Conservation (phyloP, 2,797 vertebrate species). For the Alfaro cultratus region DNA sequence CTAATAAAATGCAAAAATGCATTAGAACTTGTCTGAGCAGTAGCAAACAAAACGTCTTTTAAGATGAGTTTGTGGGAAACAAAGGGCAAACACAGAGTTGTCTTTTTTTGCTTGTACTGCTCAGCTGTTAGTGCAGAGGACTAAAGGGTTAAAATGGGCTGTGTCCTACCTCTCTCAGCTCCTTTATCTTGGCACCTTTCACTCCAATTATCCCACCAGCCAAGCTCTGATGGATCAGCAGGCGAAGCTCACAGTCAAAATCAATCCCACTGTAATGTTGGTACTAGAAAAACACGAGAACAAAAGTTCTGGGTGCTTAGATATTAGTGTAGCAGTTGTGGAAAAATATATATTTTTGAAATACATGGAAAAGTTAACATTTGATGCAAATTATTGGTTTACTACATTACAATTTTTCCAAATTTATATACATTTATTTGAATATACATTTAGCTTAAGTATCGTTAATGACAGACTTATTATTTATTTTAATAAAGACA, state of each 20-base stretch:
- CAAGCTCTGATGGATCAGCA: constrained; percentile 97
- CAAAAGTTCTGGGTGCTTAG: constrained; percentile 3
- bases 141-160: constrained; percentile 8
- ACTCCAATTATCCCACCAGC: constrained; percentile 98
- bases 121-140: constrained; percentile 7
- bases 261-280: constrained; percentile 98
- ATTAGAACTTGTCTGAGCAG: not conserved
- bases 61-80: not conserved
- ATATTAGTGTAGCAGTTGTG: not conserved
- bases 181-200: constrained; percentile 99
- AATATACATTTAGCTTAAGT: not conserved
- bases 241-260: constrained; percentile 95
- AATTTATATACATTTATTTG: not conserved
- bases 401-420: not conserved
- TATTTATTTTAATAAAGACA: not conserved
- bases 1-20: not conserved
- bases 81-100: not conserved
- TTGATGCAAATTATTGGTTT: not conserved
- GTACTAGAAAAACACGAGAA: constrained; percentile 82
- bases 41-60: not conserved
- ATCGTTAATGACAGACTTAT: no score
- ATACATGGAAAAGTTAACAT: not conserved
- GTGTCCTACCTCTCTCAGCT: constrained; percentile 91
- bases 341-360: not conserved
- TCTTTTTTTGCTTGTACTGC: not conserved